These are phyloP conservation scores for Lepetodrilus schrolli DNA, from an alignment of 2,888 invertebrate species.

Conservation along the genomic window DNA sequence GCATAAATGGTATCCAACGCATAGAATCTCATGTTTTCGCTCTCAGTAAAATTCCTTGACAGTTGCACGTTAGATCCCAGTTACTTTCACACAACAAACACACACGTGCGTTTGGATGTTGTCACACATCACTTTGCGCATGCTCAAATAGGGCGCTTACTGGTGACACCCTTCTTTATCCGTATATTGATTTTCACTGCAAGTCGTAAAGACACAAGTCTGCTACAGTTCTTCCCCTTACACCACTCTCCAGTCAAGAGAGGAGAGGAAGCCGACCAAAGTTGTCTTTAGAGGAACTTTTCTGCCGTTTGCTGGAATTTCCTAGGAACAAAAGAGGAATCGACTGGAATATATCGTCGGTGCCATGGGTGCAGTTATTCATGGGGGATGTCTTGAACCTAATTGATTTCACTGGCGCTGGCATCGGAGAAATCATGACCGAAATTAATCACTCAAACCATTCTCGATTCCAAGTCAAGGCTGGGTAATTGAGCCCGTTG, in stretches of 20 bases:
- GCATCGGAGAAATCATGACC: neutral
- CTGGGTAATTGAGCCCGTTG: neutral
- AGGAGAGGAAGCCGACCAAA: neutral
- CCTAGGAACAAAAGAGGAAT: neutral
- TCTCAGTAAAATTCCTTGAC: neutral
- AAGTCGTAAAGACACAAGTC: conserved; percentile 9
- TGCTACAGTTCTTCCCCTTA: conserved; percentile 17
- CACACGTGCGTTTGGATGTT: conserved; percentile 23
- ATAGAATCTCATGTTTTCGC: neutral
- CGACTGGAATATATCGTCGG: neutral
- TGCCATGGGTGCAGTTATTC: neutral
- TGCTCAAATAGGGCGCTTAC: neutral
- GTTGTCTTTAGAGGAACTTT: neutral
- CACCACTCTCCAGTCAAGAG: conserved; percentile 18
- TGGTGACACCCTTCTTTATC: conserved; percentile 26
- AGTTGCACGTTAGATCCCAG: conserved; percentile 1
- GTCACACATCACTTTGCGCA: conserved; percentile 12
- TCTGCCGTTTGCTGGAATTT: neutral
- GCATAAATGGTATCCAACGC: conserved; percentile 9
- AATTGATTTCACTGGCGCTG: conserved; percentile 9
- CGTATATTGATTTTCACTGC: conserved; percentile 23
- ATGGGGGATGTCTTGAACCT: neutral
- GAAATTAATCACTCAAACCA: conserved; percentile 13
- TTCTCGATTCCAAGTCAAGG: conserved; percentile 4
- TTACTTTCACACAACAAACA: conserved; percentile 3